Base-by-base conservation (phyloP, 2,113 vertebrate species). In the Acrocephalus kingi region DNA sequence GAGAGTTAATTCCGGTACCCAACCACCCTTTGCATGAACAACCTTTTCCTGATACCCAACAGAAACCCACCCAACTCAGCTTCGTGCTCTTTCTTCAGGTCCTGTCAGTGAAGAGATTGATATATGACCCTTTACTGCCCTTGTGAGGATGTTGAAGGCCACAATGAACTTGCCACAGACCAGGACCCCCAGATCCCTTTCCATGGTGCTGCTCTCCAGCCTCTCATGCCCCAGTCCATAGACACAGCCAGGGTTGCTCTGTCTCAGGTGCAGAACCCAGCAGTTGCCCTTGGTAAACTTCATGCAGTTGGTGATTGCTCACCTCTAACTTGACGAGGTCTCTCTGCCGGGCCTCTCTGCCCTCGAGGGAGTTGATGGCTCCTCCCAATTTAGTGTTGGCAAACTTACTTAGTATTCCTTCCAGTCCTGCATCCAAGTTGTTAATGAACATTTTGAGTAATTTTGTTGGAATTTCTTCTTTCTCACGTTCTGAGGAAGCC, bases 351-450 rank as follows among this genome's bases (percentile, higher is more conserved):
- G 56, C 37, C 13, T 52, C 55, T 31, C 28, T 75, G 30, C 35
- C 51, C 35, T 56, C 2, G 0, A 49, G 20, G 25, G 52, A 58
- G 3, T 30, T 2, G 0, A 51, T 0, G 1, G 16, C 52, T 75
- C 35, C 43, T 75, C 35, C 43, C 35, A 76, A 0, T 51, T 51
- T 58, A n/a, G 43, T 21, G 20, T 5, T 49, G 35, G 24, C 35
- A 31, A 31, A 20, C 15, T 48, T 27, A 13, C 3, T 48, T 10
- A 20, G 30, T n/a, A 43, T 31, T 75, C 35, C 24, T 75, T 49
- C 61, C 35, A 49, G 8, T 56, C 41, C n/a, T 56, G 59, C 23
- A 24, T 56, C 35, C 62, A 67, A 11, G 16, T 11, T 49, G 43
- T 58, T 51, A 51, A 76, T 31, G 43, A 85, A 67, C 21, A 31